Conservation (phyloP, 2,888 invertebrate genomes). For the Alloscopus bannaensis region DNA sequence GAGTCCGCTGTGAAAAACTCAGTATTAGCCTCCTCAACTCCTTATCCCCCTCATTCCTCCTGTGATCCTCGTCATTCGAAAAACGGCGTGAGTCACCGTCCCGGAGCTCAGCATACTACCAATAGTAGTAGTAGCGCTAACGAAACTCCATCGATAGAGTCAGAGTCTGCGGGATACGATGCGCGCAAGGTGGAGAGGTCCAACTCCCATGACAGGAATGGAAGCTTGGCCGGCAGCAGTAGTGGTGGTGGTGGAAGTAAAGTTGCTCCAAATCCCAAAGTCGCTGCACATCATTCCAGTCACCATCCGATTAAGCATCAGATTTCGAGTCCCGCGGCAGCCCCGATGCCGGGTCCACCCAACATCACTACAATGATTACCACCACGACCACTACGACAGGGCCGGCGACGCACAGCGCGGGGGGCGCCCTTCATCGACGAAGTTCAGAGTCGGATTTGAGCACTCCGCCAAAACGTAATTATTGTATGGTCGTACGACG, state of each 20-base stretch:
- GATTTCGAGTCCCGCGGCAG: not conserved
- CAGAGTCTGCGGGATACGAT: not conserved
- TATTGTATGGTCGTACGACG: not conserved
- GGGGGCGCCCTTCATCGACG: constrained; percentile 78
- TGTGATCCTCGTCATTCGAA: constrained; percentile 33
- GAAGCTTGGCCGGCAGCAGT: not conserved
- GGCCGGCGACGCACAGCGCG: constrained; percentile 76
- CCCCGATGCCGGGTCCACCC: constrained; percentile 23
- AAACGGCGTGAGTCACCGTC: constrained; percentile 68
- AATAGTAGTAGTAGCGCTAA: not conserved
- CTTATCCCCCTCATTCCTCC: constrained; percentile 35
- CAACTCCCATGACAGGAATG: constrained; percentile 1
- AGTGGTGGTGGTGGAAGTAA: too few species aligned
- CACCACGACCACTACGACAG: constrained; percentile 31
- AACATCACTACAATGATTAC: constrained; percentile 45
- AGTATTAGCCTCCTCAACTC: constrained; percentile 44
- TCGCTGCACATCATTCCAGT: constrained; percentile 1
- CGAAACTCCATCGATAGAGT: not conserved
- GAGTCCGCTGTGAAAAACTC: constrained; percentile 32
- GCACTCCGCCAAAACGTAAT: constrained; percentile 94
- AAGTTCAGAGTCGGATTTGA: constrained; percentile 95
- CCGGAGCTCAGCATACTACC: not conserved
- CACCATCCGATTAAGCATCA: not conserved
- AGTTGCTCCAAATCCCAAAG: not conserved
- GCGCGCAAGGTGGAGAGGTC: too few species aligned